phyloP scores from a whole-genome alignment of 2,113 vertebrate species.

The Mustela lutreola region DNA sequence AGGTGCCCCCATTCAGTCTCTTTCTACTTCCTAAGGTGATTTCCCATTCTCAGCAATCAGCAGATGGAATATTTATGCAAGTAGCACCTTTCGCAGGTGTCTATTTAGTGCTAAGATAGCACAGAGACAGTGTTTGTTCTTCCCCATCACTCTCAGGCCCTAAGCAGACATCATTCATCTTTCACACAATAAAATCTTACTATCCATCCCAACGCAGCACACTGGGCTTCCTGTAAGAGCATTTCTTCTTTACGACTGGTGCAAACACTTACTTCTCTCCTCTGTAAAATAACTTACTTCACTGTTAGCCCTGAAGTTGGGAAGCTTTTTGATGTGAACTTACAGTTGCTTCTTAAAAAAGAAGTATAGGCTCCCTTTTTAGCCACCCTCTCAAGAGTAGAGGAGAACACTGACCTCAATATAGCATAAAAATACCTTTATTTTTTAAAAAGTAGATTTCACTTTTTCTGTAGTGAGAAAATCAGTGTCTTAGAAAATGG shows the following conservation, averaged over 20 bases:
- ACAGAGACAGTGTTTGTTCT: not conserved
- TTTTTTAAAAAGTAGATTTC: not conserved
- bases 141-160: not conserved
- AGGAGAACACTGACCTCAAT: not conserved
- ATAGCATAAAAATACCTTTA: not conserved
- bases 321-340: not conserved
- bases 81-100: not conserved
- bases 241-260: not conserved
- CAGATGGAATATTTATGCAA: not conserved
- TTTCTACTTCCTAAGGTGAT: not conserved
- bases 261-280: conserved; percentile 67
- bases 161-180: not conserved
- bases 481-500: not conserved
- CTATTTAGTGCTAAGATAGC: not conserved
- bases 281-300: not conserved
- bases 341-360: not conserved
- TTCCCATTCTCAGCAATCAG: not conserved
- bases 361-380: not conserved
- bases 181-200: not conserved
- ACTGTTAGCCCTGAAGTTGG: not conserved
- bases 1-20: not conserved
- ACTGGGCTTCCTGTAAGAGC: not conserved
- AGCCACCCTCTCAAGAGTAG: not conserved
- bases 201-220: not conserved
- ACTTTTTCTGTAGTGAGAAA: conserved; percentile 14